Conservation (phyloP, 1,140 invertebrate genomes). For the Elysia chlorotica region DNA sequence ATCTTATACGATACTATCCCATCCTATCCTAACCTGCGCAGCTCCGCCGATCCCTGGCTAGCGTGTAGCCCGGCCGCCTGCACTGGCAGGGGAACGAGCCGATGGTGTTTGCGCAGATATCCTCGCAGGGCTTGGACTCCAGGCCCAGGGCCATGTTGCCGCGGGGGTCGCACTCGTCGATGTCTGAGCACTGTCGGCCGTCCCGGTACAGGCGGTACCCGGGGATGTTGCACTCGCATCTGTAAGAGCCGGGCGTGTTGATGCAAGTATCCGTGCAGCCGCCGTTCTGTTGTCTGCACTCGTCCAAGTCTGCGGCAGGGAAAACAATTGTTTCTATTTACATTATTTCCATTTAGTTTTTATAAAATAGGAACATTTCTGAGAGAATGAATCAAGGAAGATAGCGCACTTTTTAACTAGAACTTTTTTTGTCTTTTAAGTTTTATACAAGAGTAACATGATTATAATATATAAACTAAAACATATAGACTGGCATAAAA, state of each 20-base stretch:
- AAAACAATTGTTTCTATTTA: no score
- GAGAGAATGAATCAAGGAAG: no score
- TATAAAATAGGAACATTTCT: no score
- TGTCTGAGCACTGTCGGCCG: constrained; percentile 36
- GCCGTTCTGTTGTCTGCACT: constrained; percentile 37
- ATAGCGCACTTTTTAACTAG: no score
- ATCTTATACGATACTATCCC: no score
- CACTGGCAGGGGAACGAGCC: constrained; percentile 42
- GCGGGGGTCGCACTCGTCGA: constrained; percentile 53
- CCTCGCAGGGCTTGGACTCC: constrained; percentile 65
- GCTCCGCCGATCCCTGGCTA: not conserved
- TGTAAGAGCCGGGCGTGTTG: constrained; percentile 42
- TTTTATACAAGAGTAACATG: no score
- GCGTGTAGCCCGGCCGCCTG: not conserved
- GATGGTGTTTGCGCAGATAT: constrained; percentile 43
- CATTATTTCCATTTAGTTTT: no score
- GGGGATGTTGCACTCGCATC: constrained; percentile 38
- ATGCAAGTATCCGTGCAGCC: constrained; percentile 44
- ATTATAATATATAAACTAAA: no score
- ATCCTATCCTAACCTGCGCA: not conserved
- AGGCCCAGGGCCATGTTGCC: constrained; percentile 68
- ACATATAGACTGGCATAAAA: no score
- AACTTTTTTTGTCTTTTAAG: no score
- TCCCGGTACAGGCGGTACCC: constrained; percentile 30
- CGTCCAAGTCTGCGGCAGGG: constrained; percentile 40